Evolutionary conservation across 2,113 vertebrate species (phyloP), one percentile per base, ranked within the genome.

Genomic region (Delphinapterus leucas): DNA sequence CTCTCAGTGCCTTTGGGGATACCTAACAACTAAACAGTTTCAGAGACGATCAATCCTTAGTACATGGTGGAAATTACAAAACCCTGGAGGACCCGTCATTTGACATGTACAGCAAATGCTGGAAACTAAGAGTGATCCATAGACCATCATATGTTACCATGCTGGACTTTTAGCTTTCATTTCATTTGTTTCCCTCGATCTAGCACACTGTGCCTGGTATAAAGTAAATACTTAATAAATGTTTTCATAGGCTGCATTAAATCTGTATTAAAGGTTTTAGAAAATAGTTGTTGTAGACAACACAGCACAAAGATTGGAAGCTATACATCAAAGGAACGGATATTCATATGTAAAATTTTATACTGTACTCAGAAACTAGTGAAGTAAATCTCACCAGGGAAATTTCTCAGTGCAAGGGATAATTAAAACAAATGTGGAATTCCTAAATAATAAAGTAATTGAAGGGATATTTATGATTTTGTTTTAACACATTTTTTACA

Each of bases 371-470:
- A 97, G 94, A 93, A 98, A 91, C 82, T 95, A 97, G 68, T 89
- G 80, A 98, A 96, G 61, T 96, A 97, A 98, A 96, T 73, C 92
- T 97, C 90, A 98, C 90, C 95, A 77, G 58, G 80, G 94, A 49
- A 94, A 95, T 95, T 95, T 98, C 96, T 65, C 13, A 85, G 95
- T 97, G 84, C 73, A 97, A 97, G 95, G 53, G 17, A 73, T 93
- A 98, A 98, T 98, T 98, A 95, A 98, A 97, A 97, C 92, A 94
- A 98, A 97, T 49, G 11, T 47, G 55, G 76, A 98, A 95, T 98
- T 89, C 15, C 17, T 23, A 76, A 97, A 96, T 98, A 97, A 98
- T 97, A 95, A 98, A 92, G 55, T 88, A 88, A 82, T 79, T 88
- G 31, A 82, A 88, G 44, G 12, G 23, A 81, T 53, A 76, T 76